Conservation (phyloP, 2,113 vertebrate species). For the Cepphus grylle region DNA sequence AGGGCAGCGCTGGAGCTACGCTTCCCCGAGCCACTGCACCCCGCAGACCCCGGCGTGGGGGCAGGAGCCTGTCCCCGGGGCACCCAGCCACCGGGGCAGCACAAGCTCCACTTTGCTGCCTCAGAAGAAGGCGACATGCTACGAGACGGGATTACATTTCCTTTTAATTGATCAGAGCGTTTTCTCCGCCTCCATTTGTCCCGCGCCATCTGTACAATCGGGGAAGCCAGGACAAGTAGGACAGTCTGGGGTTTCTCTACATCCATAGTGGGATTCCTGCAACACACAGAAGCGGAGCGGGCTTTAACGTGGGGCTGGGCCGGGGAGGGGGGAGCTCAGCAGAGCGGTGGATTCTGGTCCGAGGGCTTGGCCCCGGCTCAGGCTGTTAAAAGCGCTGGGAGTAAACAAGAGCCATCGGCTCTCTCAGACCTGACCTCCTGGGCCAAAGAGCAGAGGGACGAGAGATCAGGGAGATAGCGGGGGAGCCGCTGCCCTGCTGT, state of each 20-base stretch:
- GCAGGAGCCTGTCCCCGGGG: neutral
- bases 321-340: rapidly evolving
- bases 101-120: neutral
- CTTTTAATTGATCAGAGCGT: constrained; percentile 44
- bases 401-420: neutral
- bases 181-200: neutral
- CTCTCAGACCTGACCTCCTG: neutral
- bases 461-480: neutral
- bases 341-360: neutral
- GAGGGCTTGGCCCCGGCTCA: neutral
- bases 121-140: neutral
- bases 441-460: neutral
- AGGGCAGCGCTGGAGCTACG: neutral
- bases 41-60: neutral
- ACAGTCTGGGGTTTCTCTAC: neutral
- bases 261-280: neutral
- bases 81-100: neutral
- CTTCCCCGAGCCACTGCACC: neutral
- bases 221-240: neutral
- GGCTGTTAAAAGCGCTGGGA: neutral
- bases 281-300: neutral
- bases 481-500: neutral
- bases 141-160: neutral
- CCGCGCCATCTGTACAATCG: neutral
- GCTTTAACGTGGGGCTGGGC: rapidly evolving